Conservation (phyloP, 2,888 invertebrate genomes). For the Entomobrya multifasciata region DNA sequence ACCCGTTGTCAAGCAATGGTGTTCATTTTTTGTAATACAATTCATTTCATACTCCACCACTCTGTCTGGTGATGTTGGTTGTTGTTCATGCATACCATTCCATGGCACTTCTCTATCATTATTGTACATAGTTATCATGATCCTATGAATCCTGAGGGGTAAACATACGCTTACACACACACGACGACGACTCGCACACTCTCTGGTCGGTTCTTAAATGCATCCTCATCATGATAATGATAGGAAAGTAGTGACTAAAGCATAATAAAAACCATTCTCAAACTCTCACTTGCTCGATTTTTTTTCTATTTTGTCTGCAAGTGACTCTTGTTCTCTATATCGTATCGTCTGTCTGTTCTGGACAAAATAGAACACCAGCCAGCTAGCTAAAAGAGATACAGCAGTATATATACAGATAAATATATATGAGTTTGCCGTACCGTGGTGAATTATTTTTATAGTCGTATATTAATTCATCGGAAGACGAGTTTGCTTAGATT, state of each 20-base stretch:
- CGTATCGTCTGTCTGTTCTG: conserved; percentile 1
- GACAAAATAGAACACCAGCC: conserved; percentile 3
- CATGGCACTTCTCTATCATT: background rate
- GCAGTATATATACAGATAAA: too few relatives aligned
- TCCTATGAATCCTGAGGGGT: background rate
- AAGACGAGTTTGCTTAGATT: background rate
- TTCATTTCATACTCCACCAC: conserved; percentile 22
- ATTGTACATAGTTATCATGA: conserved; percentile 8
- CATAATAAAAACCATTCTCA: conserved; percentile 66
- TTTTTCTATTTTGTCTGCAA: conserved; percentile 32
- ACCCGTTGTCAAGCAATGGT: conserved; percentile 11
- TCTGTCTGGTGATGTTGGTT: conserved; percentile 6
- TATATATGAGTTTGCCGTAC: background rate
- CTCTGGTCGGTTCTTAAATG: conserved; percentile 18
- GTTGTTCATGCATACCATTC: background rate
- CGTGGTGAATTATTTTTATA: background rate
- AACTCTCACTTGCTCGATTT: conserved; percentile 34
- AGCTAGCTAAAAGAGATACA: too few relatives aligned
- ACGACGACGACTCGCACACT: conserved; percentile 36
- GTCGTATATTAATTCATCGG: background rate
- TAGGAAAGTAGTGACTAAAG: conserved; percentile 53
- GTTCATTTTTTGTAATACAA: conserved; percentile 19
- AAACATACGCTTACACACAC: conserved; percentile 3
- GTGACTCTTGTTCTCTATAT: conserved; percentile 1
- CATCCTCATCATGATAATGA: conserved; percentile 23